Evolutionary conservation across 37 sponge, comb jelly and placozoan species (phyloP).

Genomic region (Oopsacas minuta): DNA sequence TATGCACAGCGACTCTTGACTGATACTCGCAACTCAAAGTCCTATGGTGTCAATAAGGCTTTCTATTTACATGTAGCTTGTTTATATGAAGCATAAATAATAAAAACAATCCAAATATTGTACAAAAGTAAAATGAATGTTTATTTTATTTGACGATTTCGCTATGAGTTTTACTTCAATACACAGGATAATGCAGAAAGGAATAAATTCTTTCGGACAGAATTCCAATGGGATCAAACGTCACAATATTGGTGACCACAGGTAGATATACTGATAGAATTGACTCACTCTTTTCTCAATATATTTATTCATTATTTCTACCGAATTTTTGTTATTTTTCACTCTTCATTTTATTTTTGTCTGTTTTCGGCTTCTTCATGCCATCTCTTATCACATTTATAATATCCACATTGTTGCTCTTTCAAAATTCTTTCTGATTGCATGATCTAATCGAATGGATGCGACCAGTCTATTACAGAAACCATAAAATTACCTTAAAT

Average conservation of each 20-base stretch:
- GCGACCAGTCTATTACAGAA: too few relatives aligned
- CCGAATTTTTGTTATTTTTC: too few relatives aligned
- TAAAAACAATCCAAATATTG: background rate
- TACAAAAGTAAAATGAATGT: background rate
- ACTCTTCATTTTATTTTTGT: too few relatives aligned
- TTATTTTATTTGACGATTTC: background rate
- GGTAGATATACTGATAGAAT: too few relatives aligned
- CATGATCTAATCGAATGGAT: too few relatives aligned
- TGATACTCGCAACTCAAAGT: background rate
- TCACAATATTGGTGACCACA: background rate
- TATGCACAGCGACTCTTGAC: background rate
- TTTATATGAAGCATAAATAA: conserved; percentile 4
- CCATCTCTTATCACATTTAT: too few relatives aligned
- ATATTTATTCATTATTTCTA: too few relatives aligned
- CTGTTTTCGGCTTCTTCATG: too few relatives aligned
- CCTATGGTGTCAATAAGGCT: background rate
- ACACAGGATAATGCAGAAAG: conserved; percentile 3
- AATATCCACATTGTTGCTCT: too few relatives aligned
- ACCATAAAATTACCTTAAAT: too few relatives aligned
- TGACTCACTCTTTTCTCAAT: too few relatives aligned
- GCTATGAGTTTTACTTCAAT: background rate
- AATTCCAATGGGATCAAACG: background rate
- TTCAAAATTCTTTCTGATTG: too few relatives aligned
- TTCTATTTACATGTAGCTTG: background rate
- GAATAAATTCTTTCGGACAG: background rate